These are phyloP conservation scores for Microtus montanus DNA, from an alignment of 2,113 vertebrate genomes.

Conservation along the genomic window DNA sequence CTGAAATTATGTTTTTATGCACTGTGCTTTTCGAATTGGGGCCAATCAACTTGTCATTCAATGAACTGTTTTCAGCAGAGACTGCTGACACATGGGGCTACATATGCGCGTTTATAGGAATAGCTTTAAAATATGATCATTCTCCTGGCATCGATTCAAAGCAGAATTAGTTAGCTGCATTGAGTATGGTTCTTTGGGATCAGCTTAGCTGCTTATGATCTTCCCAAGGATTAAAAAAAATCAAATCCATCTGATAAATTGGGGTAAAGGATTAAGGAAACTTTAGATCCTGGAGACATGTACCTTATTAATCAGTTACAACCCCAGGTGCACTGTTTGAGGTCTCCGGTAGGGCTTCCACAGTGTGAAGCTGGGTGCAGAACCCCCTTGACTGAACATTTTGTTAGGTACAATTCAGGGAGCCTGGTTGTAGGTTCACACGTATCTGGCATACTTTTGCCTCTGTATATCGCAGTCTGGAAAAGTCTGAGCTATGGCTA, in stretches of 20 bases:
- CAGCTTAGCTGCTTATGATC: constrained; percentile 46
- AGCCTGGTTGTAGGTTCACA: not conserved
- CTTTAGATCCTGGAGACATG: not conserved
- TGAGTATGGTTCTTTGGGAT: constrained; percentile 12
- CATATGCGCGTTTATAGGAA: constrained; percentile 66
- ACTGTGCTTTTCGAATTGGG: constrained; percentile 73
- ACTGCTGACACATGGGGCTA: constrained; percentile 64
- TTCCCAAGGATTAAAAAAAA: constrained; percentile 30
- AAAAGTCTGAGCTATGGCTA: not conserved
- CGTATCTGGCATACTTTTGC: not conserved
- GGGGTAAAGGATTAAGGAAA: constrained; percentile 17
- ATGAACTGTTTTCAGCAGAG: constrained; percentile 56
- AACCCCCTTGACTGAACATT: not conserved
- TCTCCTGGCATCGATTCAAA: constrained; percentile 43
- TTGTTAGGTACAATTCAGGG: not conserved
- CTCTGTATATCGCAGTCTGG: not conserved
- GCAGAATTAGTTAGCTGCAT: constrained; percentile 49
- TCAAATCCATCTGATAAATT: not conserved
- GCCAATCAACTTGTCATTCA: constrained; percentile 79
- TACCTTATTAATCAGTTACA: not conserved
- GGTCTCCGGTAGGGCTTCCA: not conserved
- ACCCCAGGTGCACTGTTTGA: not conserved
- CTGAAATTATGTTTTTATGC: constrained; percentile 76
- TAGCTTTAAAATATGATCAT: constrained; percentile 68
- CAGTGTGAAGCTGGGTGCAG: not conserved